A percentile compares a stretch with the other conserved stretches of the same genome.
These are phyloP conservation scores for human DNA, from an alignment of 2,113 vertebrate species.

Conservation along the genomic window DNA sequence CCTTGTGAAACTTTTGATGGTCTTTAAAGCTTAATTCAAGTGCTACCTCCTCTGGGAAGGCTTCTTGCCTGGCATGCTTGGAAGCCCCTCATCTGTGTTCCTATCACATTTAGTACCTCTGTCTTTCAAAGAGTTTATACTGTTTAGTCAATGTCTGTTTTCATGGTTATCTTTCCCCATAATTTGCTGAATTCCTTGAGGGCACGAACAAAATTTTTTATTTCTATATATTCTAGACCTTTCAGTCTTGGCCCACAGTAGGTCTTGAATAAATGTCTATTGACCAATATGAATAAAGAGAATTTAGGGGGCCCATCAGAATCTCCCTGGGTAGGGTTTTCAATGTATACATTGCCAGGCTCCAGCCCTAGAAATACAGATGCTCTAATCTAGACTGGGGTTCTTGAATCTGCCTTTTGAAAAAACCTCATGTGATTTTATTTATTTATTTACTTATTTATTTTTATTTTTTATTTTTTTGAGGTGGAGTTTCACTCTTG, in stretches of 20 bases:
- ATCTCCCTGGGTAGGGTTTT: neutral
- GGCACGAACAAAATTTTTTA: neutral
- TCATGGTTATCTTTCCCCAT: neutral
- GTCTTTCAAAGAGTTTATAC: neutral
- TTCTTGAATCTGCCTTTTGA: neutral
- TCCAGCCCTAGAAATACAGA: neutral
- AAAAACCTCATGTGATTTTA: neutral
- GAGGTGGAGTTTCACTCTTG: no score
- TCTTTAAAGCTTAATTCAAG: neutral
- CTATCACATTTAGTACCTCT: neutral
- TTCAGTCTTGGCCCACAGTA: neutral
- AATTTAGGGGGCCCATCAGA: neutral
- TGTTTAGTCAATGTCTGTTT: neutral
- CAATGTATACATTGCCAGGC: neutral
- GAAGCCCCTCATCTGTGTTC: neutral
- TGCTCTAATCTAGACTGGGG: neutral
- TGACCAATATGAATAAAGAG: conserved; percentile 6
- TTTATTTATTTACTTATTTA: no score
- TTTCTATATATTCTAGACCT: neutral
- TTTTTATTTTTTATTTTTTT: no score
- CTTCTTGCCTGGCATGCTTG: neutral
- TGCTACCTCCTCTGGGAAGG: neutral
- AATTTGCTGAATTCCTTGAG: neutral
- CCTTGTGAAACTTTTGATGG: neutral
- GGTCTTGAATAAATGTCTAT: neutral